Base-by-base conservation (phyloP, 2,113 vertebrate species). In the Nannospalax galili region DNA sequence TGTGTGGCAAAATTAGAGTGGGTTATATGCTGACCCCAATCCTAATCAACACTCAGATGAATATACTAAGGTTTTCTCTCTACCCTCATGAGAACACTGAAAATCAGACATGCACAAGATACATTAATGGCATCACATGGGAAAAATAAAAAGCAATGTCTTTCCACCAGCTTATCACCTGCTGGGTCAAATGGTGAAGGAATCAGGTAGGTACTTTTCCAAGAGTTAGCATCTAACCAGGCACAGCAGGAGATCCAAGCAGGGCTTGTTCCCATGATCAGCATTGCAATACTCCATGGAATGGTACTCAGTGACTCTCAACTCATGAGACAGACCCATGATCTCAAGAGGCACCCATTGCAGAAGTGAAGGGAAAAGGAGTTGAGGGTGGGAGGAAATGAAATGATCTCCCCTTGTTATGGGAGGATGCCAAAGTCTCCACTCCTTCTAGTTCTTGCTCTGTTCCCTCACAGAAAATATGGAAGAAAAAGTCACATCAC, bases 261-360 rank as follows among this genome's bases (percentile, higher is more conserved):
- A 69, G 79, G 48, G n/a, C 11, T 42, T n/a, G 28, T n/a, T 0
- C 0, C 64, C 60, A 37, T 6, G 1, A 22, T 56, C 7, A 9
- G 7, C 4, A 0, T n/a, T 65, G 56, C 2, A 0, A 0, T 30
- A 2, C n/a, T 28, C 12, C 0, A 1, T 4, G 32, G 1, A 24
- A 52, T 1, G 11, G 62, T 24, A 3, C 4, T 0, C 0, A 5
- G 77, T 64, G 82, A 42, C 58, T 7, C 7, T 26, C 5, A 12
- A 28, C 37, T n/a, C 42, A 3, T 1, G 48, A 73, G 60, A 62
- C 8, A 15, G 32, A 28, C 45, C n/a, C 37, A 7, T 0, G 24
- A 24, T 48, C 77, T 70, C 86, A n/a, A 17, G 1, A 69, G 48
- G 40, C 72, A 70, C n/a, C 42, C 58, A 37, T 0, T 4, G 84